Percentiles rank a stretch among this genome's conserved stretches.
These are phyloP conservation scores for Galeopterus variegatus DNA, from an alignment of 2,113 vertebrate species.

Conservation along the genomic window DNA sequence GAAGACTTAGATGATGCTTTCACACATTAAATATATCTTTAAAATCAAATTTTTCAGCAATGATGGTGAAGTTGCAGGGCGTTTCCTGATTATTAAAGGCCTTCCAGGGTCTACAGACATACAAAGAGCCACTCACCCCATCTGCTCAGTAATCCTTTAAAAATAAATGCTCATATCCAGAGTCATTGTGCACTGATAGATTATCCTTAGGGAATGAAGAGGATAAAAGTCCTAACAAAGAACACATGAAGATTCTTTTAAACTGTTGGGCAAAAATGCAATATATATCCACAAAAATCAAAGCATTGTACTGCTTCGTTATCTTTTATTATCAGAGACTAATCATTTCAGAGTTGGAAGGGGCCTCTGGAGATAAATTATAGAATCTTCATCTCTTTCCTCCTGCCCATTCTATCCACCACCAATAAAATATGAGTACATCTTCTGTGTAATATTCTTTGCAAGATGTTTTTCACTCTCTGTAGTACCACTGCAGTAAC, in stretches of 20 bases:
- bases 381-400: neutral
- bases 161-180: conserved; percentile 54
- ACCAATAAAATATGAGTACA: neutral
- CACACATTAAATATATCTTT: neutral
- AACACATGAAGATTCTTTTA: conserved; percentile 56
- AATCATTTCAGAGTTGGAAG: neutral
- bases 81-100: conserved; percentile 31
- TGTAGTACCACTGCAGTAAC: neutral
- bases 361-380: conserved; percentile 7
- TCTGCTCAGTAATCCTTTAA: conserved; percentile 47
- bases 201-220: neutral
- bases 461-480: neutral
- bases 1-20: conserved; percentile 15
- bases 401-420: neutral
- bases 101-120: neutral
- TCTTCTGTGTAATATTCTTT: conserved; percentile 25
- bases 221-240: conserved; percentile 45
- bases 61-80: neutral
- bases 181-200: conserved; percentile 31
- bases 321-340: conserved; percentile 39
- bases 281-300: conserved; percentile 6
- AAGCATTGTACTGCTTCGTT: neutral
- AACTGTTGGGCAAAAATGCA: conserved; percentile 21
- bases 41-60: conserved; percentile 46
- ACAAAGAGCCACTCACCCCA: neutral